A percentile compares a stretch with the other conserved stretches of the same genome.
Conservation (phyloP, 2,888 invertebrate genomes). For the Polymixis flavicincta region DNA sequence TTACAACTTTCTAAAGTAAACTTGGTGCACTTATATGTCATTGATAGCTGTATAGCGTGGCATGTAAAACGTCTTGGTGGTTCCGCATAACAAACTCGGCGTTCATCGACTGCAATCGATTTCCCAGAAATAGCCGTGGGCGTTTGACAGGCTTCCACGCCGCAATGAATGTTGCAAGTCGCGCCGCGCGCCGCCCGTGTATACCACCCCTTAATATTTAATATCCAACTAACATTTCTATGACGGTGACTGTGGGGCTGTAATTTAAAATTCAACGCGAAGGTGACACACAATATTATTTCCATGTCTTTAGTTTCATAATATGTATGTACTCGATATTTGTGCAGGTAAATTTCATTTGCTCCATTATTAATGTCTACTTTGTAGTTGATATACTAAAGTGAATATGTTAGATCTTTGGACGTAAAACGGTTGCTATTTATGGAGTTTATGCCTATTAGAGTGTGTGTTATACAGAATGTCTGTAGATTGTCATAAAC, state of each 20-base stretch:
- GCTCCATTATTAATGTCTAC: slow-evolving; percentile 19
- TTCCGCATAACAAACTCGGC: slow-evolving; percentile 64
- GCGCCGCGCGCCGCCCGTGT: slow-evolving; percentile 67
- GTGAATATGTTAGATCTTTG: slow-evolving; percentile 40
- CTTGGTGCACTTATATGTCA: slow-evolving; percentile 4
- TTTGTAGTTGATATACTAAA: slow-evolving; percentile 45
- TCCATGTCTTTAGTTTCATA: slow-evolving; percentile 60
- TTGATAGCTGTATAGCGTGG: slow-evolving; percentile 52
- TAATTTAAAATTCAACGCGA: slow-evolving; percentile 80
- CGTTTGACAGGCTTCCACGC: slow-evolving; percentile 77
- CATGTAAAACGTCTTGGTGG: slow-evolving; percentile 69
- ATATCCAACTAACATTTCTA: slow-evolving; percentile 84
- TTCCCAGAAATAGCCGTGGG: slow-evolving; percentile 82
- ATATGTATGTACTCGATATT: slow-evolving; percentile 44
- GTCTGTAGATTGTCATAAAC: slow-evolving; percentile 25
- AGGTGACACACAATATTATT: slow-evolving; percentile 69
- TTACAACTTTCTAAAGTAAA: slow-evolving; percentile 10
- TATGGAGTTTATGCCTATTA: slow-evolving; percentile 26
- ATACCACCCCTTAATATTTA: slow-evolving; percentile 84
- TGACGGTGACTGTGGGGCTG: slow-evolving; percentile 75
- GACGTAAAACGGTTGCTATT: slow-evolving; percentile 18
- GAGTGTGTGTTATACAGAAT: slow-evolving; percentile 7
- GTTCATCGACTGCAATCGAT: slow-evolving; percentile 81
- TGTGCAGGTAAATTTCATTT: slow-evolving; percentile 39
- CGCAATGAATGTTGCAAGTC: slow-evolving; percentile 82